phyloP scores from a whole-genome alignment of 92 coral and sea anemone genomes.

The Galaxea fascicularis region DNA sequence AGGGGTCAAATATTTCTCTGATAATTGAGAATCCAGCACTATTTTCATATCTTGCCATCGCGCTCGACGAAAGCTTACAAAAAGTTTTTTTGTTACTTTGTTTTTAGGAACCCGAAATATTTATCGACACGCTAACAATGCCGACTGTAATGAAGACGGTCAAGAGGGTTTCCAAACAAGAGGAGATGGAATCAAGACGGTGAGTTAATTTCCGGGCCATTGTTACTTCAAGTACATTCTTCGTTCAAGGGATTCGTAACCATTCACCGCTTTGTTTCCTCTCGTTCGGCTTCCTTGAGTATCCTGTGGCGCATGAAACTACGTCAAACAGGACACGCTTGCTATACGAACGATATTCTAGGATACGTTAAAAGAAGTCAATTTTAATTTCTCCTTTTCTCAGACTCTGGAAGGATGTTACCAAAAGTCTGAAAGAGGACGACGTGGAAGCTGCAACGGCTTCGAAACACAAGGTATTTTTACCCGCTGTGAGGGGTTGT shows the following conservation, averaged over 20 bases:
- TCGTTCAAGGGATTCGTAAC: too few relatives aligned
- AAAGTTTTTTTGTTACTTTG: neutral
- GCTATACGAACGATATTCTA: too few relatives aligned
- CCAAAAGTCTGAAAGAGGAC: conserved; percentile 77
- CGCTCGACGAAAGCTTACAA: neutral
- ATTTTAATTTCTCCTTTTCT: neutral
- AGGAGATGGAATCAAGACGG: conserved; percentile 95
- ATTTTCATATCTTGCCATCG: neutral
- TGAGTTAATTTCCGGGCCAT: conserved; percentile 3
- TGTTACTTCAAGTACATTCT: neutral
- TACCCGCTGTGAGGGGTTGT: neutral
- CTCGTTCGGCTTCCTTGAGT: too few relatives aligned
- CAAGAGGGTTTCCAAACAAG: conserved; percentile 82
- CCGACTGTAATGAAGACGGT: conserved; percentile 88
- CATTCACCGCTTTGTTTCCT: too few relatives aligned
- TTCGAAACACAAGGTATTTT: conserved; percentile 85
- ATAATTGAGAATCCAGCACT: too few relatives aligned
- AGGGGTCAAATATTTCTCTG: too few relatives aligned
- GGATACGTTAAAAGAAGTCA: too few relatives aligned
- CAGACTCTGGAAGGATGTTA: conserved; percentile 97
- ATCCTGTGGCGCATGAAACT: too few relatives aligned
- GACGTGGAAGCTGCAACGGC: conserved; percentile 94
- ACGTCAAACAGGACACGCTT: too few relatives aligned
- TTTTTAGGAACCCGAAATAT: conserved; percentile 81
- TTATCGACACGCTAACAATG: conserved; percentile 90